A percentile compares a stretch with the other conserved stretches of the same genome.
Evolutionary conservation across 2,113 vertebrate species (phyloP).

Genomic region (Salminus brasiliensis): DNA sequence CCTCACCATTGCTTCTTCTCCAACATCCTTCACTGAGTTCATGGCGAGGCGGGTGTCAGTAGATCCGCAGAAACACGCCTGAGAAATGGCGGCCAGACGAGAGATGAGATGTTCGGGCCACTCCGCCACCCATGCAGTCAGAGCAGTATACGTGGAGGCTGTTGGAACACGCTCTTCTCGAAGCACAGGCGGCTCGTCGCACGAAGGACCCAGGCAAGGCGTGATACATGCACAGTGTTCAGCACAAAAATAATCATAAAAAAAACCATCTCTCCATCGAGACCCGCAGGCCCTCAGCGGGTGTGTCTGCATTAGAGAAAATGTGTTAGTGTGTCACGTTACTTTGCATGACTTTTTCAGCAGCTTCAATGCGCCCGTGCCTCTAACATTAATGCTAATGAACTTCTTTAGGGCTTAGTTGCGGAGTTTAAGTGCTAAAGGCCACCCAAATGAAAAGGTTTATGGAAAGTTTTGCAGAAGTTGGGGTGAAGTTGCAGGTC

Average conservation of each 20-base stretch:
- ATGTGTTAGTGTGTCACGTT: slow-evolving; percentile 51
- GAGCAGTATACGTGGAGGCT: slow-evolving; percentile 17
- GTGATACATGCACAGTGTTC: slow-evolving; percentile 10
- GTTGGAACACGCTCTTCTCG: slow-evolving; percentile 12
- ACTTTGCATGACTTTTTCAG: slow-evolving; percentile 14
- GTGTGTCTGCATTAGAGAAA: slow-evolving; percentile 54
- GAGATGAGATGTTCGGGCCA: slow-evolving; percentile 29
- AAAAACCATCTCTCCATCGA: neutral
- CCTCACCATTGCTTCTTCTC: too few relatives aligned
- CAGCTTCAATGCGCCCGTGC: neutral
- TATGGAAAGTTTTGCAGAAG: slow-evolving; percentile 16
- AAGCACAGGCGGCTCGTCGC: slow-evolving; percentile 9
- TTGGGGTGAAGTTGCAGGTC: slow-evolving; percentile 6
- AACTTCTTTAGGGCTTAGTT: neutral
- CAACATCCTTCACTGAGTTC: neutral
- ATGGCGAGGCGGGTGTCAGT: neutral
- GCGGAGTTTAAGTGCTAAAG: neutral
- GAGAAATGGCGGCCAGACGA: slow-evolving; percentile 27
- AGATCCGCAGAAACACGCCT: slow-evolving; percentile 1
- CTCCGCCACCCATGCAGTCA: slow-evolving; percentile 12
- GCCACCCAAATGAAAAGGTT: neutral
- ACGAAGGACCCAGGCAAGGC: slow-evolving; percentile 8
- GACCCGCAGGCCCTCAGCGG: slow-evolving; percentile 11
- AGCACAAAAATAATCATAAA: slow-evolving; percentile 15
- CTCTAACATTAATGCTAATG: neutral